Conservation (phyloP, 2,888 invertebrate genomes). For the Lithosia quadra region DNA sequence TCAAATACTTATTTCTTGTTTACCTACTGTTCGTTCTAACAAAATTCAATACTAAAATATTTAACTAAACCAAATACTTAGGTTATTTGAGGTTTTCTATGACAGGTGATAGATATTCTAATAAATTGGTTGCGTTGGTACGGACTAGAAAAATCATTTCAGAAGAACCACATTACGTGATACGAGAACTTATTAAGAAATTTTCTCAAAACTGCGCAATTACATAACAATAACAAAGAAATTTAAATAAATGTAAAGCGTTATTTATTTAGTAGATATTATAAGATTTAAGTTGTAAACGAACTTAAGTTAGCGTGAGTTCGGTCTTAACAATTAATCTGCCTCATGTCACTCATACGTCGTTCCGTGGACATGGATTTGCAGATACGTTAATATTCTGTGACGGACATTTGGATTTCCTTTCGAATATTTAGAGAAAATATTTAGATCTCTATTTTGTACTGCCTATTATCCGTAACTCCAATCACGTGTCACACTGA, state of each 20-base stretch:
- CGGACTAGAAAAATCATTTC: neutral
- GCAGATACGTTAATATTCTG: conserved; percentile 34
- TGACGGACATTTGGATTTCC: conserved; percentile 14
- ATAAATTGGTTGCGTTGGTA: neutral
- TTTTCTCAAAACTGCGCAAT: neutral
- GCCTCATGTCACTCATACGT: conserved; percentile 48
- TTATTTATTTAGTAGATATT: conserved; percentile 17
- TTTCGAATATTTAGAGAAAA: neutral
- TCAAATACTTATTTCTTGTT: conserved; percentile 28
- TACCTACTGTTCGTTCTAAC: conserved; percentile 26
- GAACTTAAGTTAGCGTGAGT: conserved; percentile 42
- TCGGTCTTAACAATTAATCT: conserved; percentile 48
- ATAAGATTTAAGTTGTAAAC: conserved; percentile 38
- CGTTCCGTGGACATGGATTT: conserved; percentile 47
- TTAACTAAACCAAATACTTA: neutral
- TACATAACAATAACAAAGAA: neutral
- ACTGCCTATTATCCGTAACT: neutral
- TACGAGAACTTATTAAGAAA: neutral
- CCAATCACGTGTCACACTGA: no score
- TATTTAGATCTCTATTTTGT: neutral
- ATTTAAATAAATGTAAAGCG: neutral
- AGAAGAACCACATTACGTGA: neutral
- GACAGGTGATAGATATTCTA: neutral
- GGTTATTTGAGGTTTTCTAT: neutral
- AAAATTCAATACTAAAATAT: neutral